Percentiles rank a stretch among this genome's conserved stretches.
Evolutionary conservation across 2,888 invertebrate genomes (phyloP).

Genomic region (Campoplex nolae): DNA sequence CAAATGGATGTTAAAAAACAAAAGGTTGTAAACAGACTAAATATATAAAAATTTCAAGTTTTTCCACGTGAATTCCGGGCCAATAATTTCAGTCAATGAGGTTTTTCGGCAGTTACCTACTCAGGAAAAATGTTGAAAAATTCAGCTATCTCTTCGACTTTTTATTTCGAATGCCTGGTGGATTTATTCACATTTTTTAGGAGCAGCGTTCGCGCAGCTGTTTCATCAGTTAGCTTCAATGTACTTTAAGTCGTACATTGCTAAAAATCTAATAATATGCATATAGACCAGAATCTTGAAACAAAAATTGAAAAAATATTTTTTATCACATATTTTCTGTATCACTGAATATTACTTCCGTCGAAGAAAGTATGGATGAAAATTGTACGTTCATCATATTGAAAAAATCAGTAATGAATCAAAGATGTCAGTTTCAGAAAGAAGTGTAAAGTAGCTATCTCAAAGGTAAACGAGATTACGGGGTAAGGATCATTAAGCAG

Average conservation of each 20-base stretch:
- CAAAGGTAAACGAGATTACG: slow-evolving; percentile 26
- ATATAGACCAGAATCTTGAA: too few relatives aligned
- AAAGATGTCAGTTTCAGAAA: background rate
- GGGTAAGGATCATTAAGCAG: slow-evolving; percentile 1
- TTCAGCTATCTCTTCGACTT: background rate
- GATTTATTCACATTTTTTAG: too few relatives aligned
- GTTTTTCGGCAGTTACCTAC: background rate
- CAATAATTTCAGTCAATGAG: background rate
- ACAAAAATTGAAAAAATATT: too few relatives aligned
- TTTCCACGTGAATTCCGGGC: background rate
- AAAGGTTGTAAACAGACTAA: background rate
- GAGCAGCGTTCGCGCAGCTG: too few relatives aligned
- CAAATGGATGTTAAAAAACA: background rate
- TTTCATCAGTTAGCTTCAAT: background rate
- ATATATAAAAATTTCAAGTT: background rate
- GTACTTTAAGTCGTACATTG: background rate
- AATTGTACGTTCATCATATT: background rate
- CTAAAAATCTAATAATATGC: background rate
- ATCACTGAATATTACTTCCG: background rate
- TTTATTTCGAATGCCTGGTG: too few relatives aligned
- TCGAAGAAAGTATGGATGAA: background rate
- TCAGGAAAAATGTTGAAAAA: background rate
- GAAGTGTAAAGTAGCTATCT: background rate
- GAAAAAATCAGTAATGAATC: background rate
- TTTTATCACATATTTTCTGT: too few relatives aligned